Base-by-base conservation (phyloP, 2,113 vertebrate species). In the Sporophila hypoxantha region DNA sequence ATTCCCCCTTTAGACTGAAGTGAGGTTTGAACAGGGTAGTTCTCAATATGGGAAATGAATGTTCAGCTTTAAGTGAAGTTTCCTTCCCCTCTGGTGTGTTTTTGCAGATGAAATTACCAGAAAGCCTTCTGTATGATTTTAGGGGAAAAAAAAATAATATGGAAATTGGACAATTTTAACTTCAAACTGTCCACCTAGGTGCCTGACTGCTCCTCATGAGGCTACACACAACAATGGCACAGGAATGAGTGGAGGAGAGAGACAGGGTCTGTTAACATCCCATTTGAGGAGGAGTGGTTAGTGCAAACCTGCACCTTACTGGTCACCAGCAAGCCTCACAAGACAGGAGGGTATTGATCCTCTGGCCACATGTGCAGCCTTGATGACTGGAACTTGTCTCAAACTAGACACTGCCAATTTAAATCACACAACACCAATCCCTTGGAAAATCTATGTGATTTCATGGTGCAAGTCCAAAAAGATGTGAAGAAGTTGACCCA, bases 361-460 rank as follows among this genome's bases (percentile, higher is more conserved):
- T 73, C 13, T 19, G 37, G 36, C 36, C 56, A 44, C 60, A 52
- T 0, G 2, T 9, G 22, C 21, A 44, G 32, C 57, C 82, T 81
- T 0, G 0, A 2, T 0, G 0, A 2, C 14, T 49, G 20, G 41
- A 77, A n/a, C 15, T 39, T 70, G 21, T 47, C 71, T 76, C 56
- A 59, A 18, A 65, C 17, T 41, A 10, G 22, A 27, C 6, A 2
- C 32, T 42, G 12, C 64, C 1, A 7, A 14, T 74, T 83, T 67
- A 75, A 85, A 68, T 36, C 61, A 77, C 41, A 41, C 5, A 0
- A 42, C 27, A 52, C 14, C 7, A 67, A 3, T 64, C 25, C 5
- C 1, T 46, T 30, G 41, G 37, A 55, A 93, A 85, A 87, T 62
- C 26, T 5, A 4, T 36, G n/a, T 66, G 19, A 44, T 67, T 77